phyloP scores from a whole-genome alignment of 2,888 invertebrate genomes.

The Tromatobia lineatoria region DNA sequence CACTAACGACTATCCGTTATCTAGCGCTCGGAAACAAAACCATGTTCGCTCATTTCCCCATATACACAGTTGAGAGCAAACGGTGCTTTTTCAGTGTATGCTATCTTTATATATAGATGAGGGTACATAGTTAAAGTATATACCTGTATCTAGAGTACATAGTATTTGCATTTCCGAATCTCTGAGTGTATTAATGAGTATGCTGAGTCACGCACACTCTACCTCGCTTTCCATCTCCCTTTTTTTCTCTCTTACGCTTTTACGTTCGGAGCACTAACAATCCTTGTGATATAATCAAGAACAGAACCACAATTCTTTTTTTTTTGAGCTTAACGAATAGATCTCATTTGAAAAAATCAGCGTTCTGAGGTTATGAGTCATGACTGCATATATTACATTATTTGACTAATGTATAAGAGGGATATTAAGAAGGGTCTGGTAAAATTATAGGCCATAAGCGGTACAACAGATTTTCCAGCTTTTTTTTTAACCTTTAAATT shows the following conservation, averaged over 20 bases:
- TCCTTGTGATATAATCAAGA: constrained; percentile 12
- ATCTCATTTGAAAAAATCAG: background rate
- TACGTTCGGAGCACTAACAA: constrained; percentile 12
- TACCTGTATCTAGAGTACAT: constrained; percentile 18
- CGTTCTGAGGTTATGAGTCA: background rate
- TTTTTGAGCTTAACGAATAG: background rate
- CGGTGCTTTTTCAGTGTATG: constrained; percentile 39
- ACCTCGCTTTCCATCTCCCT: constrained; percentile 16
- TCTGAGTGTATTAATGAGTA: constrained; percentile 43
- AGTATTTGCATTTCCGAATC: constrained; percentile 50
- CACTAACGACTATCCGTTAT: constrained; percentile 63
- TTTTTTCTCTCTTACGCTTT: background rate
- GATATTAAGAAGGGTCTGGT: background rate
- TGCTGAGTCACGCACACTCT: constrained; percentile 28
- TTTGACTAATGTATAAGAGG: background rate
- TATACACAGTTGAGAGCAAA: constrained; percentile 21
- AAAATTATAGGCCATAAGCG: background rate
- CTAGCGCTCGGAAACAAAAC: constrained; percentile 55
- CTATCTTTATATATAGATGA: background rate
- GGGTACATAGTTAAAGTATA: background rate
- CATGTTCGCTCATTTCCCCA: constrained; percentile 11
- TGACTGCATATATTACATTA: background rate
- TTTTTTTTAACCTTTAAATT: background rate
- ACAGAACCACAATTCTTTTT: background rate
- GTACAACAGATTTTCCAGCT: background rate